phyloP scores from a whole-genome alignment of 2,113 vertebrate species.

The Xiphophorus hellerii region DNA sequence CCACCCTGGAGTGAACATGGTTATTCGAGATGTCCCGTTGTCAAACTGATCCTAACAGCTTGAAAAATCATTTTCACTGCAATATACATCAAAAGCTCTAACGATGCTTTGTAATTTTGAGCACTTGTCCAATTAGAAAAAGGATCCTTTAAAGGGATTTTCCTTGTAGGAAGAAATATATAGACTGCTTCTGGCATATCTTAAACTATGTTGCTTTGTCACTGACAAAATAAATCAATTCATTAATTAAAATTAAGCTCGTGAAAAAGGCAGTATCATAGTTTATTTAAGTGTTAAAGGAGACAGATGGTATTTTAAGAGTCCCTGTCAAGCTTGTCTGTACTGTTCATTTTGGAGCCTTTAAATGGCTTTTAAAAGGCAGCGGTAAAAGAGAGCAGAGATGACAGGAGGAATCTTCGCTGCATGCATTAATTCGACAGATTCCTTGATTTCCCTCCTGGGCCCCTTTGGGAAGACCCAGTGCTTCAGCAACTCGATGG shows the following conservation, averaged over 20 bases:
- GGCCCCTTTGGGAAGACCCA: conserved; percentile 65
- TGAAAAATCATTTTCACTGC: conserved; percentile 34
- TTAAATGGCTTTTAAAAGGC: conserved; percentile 73
- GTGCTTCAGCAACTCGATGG: conserved; percentile 64
- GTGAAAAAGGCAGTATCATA: conserved; percentile 69
- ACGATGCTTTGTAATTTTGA: conserved; percentile 49
- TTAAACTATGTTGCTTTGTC: conserved; percentile 59
- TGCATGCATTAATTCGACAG: conserved; percentile 78
- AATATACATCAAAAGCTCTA: conserved; percentile 39
- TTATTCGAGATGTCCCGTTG: conserved; percentile 19
- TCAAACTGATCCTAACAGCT: conserved; percentile 19
- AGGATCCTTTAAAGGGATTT: conserved; percentile 22
- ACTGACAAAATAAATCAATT: conserved; percentile 82
- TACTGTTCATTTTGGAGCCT: conserved; percentile 56
- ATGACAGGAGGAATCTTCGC: conserved; percentile 69
- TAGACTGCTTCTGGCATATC: conserved; percentile 62
- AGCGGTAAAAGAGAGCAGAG: conserved; percentile 54
- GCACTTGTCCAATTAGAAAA: conserved; percentile 53
- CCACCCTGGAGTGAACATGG: neutral
- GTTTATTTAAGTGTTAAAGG: conserved; percentile 65
- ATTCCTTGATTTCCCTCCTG: conserved; percentile 77
- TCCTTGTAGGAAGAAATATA: conserved; percentile 31
- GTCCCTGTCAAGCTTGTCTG: conserved; percentile 58
- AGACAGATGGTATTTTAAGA: conserved; percentile 76
- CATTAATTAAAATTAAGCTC: conserved; percentile 78